A percentile compares a stretch with the other conserved stretches of the same genome.
Evolutionary conservation across 1,140 invertebrate species (phyloP).

Genomic region (Calephelis nemesis): DNA sequence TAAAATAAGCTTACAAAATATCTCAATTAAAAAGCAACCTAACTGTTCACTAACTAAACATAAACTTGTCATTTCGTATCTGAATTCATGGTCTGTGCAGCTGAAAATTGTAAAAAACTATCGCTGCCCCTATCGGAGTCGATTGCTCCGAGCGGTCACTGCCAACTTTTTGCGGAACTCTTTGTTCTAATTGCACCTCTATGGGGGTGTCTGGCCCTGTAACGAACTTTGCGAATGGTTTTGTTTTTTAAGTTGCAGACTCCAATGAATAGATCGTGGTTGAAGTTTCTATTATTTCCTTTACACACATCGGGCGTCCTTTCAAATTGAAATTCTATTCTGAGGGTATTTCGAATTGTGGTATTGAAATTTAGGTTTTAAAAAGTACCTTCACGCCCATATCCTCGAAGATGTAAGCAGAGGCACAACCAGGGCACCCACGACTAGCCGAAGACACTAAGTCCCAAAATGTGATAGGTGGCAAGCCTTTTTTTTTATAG

Average conservation of each 20-base stretch:
- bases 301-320: neutral
- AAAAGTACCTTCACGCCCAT: no score
- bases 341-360: neutral
- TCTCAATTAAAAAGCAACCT: constrained; percentile 11
- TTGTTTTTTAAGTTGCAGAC: constrained; percentile 43
- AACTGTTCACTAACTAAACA: constrained; percentile 15
- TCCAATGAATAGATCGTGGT: constrained; percentile 23
- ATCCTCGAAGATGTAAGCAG: no score
- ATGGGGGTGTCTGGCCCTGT: constrained; percentile 44
- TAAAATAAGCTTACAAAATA: neutral
- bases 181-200: constrained; percentile 65
- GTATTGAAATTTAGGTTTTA: no score
- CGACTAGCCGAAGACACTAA: no score
- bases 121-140: constrained; percentile 34
- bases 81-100: constrained; percentile 33
- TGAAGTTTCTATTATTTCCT: constrained; percentile 21
- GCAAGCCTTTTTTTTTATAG: no score
- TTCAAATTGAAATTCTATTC: neutral
- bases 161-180: constrained; percentile 47
- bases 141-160: constrained; percentile 45
- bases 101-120: constrained; percentile 37
- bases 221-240: constrained; percentile 52
- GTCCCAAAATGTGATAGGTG: no score
- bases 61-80: constrained; percentile 31
- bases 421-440: no score